Conservation (phyloP, 2,113 vertebrate genomes). For the Labeo catla region DNA sequence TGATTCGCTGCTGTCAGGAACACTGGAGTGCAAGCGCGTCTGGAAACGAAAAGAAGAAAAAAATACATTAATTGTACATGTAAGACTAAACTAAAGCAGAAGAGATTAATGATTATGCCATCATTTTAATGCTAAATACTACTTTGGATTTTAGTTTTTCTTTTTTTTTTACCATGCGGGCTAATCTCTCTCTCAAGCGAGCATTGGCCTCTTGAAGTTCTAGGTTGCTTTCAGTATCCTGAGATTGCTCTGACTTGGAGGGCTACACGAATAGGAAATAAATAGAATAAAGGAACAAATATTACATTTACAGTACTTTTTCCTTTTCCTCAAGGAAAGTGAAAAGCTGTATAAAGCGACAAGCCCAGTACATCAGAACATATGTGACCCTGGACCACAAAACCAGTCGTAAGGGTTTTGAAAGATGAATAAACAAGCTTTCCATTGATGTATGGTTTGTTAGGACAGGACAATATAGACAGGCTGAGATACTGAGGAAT, state of each 20-base stretch:
- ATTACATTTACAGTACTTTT: background rate
- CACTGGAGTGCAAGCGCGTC: slow-evolving; percentile 67
- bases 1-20: slow-evolving; percentile 55
- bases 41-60: slow-evolving; percentile 20
- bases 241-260: slow-evolving; percentile 71
- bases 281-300: background rate
- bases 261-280: background rate
- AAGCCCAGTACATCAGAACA: background rate
- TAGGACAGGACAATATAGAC: too few relatives aligned
- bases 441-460: too few relatives aligned
- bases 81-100: background rate
- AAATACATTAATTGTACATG: background rate
- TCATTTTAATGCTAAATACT: background rate
- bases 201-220: slow-evolving; percentile 67
- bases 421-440: too few relatives aligned
- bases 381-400: background rate
- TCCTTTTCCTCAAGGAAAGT: background rate
- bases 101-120: background rate
- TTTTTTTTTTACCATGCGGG: slow-evolving; percentile 70
- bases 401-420: too few relatives aligned
- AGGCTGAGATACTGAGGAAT: too few relatives aligned
- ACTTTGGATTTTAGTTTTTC: background rate
- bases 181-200: slow-evolving; percentile 69
- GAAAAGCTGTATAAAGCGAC: background rate
- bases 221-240: slow-evolving; percentile 58